Base-by-base conservation (phyloP, 2,797 vertebrate genomes). In the Apogon talboti region DNA sequence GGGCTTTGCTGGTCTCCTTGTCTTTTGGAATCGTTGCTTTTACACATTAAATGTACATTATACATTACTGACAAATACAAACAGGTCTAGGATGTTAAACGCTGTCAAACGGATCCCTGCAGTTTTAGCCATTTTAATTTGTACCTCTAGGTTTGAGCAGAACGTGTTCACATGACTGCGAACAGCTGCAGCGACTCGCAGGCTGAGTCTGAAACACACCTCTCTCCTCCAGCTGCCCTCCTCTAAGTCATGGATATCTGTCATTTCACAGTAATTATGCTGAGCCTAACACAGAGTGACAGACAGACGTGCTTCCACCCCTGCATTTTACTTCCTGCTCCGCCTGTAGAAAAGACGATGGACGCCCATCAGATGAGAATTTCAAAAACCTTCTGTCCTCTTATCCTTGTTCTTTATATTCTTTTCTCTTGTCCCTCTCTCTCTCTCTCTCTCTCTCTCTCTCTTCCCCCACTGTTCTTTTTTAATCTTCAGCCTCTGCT, bases 231-330 rank as follows among this genome's bases (percentile, higher is more conserved):
- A 58, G 76, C 58, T 53, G 70, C 66, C 77, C 64, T 86, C 86
- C 79, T 88, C 64, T 72, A 85, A 81, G 71, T 75, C 66, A 57
- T 70, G 73, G 81, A 82, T 89, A 73, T 86, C 83, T 83, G 81
- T 83, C 88, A 92, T 93, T 93, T 92, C 91, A 92, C 89, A 89
- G 86, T 81, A 83, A 93, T 94, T 91, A 93, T 79, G 78, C 76
- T 86, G 92, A 93, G 87, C 83, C 87, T 93, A 92, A 93, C 91
- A 44, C 75, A 92, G 85, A 87, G 76, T 90, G 92, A 92, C 92
- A 87, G 87, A 92, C 86, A 88, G 88, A 87, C 53, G 51, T 71
- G 78, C 81, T 79, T 82, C 67, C 82, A 73, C 78, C 81, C 80
- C 78, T 76, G 82, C 78, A 54, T 85, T 87, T 79, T 69, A 71